Evolutionary conservation across 2,113 vertebrate species (phyloP), one percentile per base, ranked within the genome.

Genomic region (Nyctereutes procyonoides): DNA sequence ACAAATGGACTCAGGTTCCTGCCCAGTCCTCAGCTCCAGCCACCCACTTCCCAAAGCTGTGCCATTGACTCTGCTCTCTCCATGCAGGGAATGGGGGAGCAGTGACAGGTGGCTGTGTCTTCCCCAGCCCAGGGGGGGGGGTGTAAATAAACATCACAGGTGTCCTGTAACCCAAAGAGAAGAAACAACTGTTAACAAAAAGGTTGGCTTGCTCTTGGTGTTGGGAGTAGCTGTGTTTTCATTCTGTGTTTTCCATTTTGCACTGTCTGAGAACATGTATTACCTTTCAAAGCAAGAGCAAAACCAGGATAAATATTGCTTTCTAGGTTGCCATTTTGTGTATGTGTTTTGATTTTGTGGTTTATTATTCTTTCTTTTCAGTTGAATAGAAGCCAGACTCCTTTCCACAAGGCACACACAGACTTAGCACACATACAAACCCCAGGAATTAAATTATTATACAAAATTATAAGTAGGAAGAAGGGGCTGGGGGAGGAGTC

Each of bases 211-310:
- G 32, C 43, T 67, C 62, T 91, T 32, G 69, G 53, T 22, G 19
- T 22, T 2, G 0, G 56, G 11, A 48, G 35, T 9, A 53, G 24
- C 28, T 67, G 12, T 35, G 24, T 81, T 74, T 94, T 84, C 58
- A n/a, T 79, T 82, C 38, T 62, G 14, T n/a, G 60, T 60, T 93
- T 96, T 87, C 69, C 38, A 63, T 67, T 82, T 71, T 32, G 14
- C 30, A 26, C 30, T 63, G 13, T 53, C 79, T 43, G 51, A 51
- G 22, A 82, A 11, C 43, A 19, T 4, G 30, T 24, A 43, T 30
- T 85, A 76, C 51, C 73, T 88, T 88, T 93, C 67, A 76, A 93
- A 97, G 88, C 76, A 74, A 74, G 93, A 91, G 56, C 35, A 77
- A 79, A 94, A 10, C 20, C 73, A 51, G 35, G 90, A 80, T 93